phyloP scores from a whole-genome alignment of 2,888 invertebrate genomes.

The Aradus depressus region DNA sequence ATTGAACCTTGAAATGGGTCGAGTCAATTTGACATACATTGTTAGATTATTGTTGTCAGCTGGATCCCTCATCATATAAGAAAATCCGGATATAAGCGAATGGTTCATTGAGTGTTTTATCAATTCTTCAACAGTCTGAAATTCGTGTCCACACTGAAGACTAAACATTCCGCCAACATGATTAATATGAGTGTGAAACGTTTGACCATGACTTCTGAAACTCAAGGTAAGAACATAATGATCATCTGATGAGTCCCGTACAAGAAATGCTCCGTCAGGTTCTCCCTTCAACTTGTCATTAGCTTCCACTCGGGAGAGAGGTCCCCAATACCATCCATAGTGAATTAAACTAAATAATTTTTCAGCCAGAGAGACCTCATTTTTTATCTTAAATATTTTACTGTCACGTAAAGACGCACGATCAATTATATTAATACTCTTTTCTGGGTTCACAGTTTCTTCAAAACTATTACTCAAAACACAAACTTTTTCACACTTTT shows the following conservation, averaged over 20 bases:
- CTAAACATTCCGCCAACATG: conserved; percentile 54
- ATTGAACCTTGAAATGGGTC: conserved; percentile 62
- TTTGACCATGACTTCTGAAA: conserved; percentile 56
- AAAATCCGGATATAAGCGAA: not conserved
- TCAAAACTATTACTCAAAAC: too few species aligned
- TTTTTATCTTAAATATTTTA: too few species aligned
- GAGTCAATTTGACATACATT: conserved; percentile 49
- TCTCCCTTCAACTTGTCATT: conserved; percentile 55
- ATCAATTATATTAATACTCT: too few species aligned
- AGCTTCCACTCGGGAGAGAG: conserved; percentile 58
- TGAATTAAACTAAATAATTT: conserved; percentile 22
- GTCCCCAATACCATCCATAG: conserved; percentile 68
- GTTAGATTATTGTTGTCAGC: conserved; percentile 1
- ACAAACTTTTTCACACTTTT: too few species aligned
- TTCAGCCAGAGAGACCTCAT: conserved; percentile 7
- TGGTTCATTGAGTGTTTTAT: conserved; percentile 55
- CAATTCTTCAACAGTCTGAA: conserved; percentile 54
- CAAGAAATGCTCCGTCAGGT: conserved; percentile 64
- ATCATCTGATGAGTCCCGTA: conserved; percentile 55
- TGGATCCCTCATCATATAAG: conserved; percentile 1
- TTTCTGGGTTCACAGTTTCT: too few species aligned
- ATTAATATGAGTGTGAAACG: conserved; percentile 63
- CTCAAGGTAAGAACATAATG: conserved; percentile 59
- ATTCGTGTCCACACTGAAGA: conserved; percentile 39
- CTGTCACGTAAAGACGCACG: too few species aligned